A percentile compares a stretch with the other conserved stretches of the same genome.
These are phyloP conservation scores for Python bivittatus DNA, from an alignment of 2,113 vertebrate genomes.

Conservation along the genomic window DNA sequence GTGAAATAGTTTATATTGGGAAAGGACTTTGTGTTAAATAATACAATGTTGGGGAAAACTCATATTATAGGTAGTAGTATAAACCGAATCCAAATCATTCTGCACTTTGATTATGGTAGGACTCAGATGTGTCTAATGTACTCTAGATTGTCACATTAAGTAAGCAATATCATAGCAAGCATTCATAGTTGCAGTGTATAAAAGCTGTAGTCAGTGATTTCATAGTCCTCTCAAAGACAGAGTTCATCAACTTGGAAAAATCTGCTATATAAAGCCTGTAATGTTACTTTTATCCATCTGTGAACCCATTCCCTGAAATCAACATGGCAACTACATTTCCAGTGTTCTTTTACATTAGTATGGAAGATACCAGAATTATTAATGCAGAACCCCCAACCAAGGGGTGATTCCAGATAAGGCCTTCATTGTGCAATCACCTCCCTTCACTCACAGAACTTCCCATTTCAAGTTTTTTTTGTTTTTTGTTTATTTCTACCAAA, in stretches of 20 bases:
- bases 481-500: no score
- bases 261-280: slow-evolving; percentile 16
- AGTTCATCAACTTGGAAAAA: slow-evolving; percentile 41
- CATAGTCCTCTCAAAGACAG: slow-evolving; percentile 27
- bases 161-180: slow-evolving; percentile 9
- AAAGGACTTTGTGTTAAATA: background rate
- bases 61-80: background rate
- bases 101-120: background rate
- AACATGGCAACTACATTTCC: slow-evolving; percentile 34
- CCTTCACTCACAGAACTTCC: no score
- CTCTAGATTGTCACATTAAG: background rate
- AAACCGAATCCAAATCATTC: background rate
- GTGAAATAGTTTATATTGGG: background rate
- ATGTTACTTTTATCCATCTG: slow-evolving; percentile 18
- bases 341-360: slow-evolving; percentile 21
- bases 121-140: background rate
- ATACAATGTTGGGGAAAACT: background rate
- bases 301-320: slow-evolving; percentile 43
- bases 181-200: slow-evolving; percentile 5
- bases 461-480: no score
- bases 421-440: slow-evolving; percentile 29
- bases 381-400: background rate
- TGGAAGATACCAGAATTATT: slow-evolving; percentile 41
- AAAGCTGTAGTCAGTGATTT: slow-evolving; percentile 34
- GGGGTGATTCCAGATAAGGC: slow-evolving; percentile 46